Percentiles rank a stretch among this genome's conserved stretches.
Conservation (phyloP, 2,113 vertebrate genomes). For the Holacanthus passer region DNA sequence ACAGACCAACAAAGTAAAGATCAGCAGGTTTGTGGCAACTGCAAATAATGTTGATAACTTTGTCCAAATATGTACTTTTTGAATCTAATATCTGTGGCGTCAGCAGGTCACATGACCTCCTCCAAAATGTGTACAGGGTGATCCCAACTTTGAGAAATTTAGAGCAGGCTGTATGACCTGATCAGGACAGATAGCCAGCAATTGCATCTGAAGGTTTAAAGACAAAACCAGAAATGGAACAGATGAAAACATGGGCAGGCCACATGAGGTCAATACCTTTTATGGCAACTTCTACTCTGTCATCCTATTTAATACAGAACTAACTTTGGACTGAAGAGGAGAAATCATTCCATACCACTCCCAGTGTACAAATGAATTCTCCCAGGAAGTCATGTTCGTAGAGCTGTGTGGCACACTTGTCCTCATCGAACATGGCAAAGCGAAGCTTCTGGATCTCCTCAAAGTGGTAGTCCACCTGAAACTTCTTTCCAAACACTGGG, state of each 20-base stretch:
- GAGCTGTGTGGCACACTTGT: slow-evolving; percentile 94
- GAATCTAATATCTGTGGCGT: neutral
- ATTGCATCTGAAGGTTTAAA: neutral
- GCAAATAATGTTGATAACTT: neutral
- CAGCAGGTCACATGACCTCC: neutral
- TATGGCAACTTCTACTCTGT: neutral
- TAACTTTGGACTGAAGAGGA: neutral
- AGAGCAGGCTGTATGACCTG: neutral
- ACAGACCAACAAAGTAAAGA: neutral
- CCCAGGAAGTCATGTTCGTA: slow-evolving; percentile 98
- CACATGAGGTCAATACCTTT: neutral
- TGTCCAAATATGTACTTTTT: neutral
- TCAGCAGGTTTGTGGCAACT: neutral
- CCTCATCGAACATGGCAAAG: slow-evolving; percentile 97
- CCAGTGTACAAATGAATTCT: slow-evolving; percentile 94
- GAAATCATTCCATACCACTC: slow-evolving; percentile 83
- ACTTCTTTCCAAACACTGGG: slow-evolving; percentile 96
- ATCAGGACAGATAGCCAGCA: neutral
- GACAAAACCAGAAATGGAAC: neutral
- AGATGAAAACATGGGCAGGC: neutral
- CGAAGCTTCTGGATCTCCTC: slow-evolving; percentile 98
- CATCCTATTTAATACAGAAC: neutral
- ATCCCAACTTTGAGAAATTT: neutral
- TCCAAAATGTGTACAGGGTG: neutral
- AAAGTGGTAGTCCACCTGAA: slow-evolving; percentile 95